These are phyloP conservation scores for Diadophis punctatus DNA, from an alignment of 2,113 vertebrate species.

Conservation along the genomic window DNA sequence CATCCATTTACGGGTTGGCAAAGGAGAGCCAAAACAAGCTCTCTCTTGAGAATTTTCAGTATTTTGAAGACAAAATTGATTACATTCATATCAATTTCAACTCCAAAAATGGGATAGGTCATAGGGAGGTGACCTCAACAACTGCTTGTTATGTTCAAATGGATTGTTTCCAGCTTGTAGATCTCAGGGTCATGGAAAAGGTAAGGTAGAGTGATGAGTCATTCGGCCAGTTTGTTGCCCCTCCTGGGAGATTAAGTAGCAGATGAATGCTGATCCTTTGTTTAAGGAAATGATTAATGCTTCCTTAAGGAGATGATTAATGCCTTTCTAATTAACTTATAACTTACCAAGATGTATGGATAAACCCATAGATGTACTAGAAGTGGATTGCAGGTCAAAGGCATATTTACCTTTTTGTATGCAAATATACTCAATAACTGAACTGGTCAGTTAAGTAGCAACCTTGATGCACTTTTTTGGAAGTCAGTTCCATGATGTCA, in stretches of 20 bases:
- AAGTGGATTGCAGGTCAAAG: not conserved
- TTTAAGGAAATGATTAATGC: not conserved
- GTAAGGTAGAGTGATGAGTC: not conserved
- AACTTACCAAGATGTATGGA: not conserved
- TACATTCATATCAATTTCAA: not conserved
- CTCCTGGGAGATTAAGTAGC: not conserved
- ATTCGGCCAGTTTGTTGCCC: not conserved
- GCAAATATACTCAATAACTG: not conserved
- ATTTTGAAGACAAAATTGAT: not conserved
- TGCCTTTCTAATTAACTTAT: not conserved
- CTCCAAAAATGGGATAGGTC: not conserved
- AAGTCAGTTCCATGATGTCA: not conserved
- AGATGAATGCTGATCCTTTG: not conserved
- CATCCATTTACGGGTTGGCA: not conserved
- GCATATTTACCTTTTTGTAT: not conserved
- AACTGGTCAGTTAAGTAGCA: not conserved
- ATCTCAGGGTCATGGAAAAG: not conserved
- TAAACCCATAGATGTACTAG: not conserved
- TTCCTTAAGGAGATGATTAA: not conserved
- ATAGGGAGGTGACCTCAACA: not conserved
- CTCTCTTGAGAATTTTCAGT: not conserved
- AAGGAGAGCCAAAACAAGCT: not conserved
- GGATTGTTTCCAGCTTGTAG: not conserved
- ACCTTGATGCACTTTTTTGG: not conserved
- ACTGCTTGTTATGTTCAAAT: not conserved